Evolutionary conservation across 2,888 invertebrate species (phyloP).

Genomic region (Zonitis immaculata): DNA sequence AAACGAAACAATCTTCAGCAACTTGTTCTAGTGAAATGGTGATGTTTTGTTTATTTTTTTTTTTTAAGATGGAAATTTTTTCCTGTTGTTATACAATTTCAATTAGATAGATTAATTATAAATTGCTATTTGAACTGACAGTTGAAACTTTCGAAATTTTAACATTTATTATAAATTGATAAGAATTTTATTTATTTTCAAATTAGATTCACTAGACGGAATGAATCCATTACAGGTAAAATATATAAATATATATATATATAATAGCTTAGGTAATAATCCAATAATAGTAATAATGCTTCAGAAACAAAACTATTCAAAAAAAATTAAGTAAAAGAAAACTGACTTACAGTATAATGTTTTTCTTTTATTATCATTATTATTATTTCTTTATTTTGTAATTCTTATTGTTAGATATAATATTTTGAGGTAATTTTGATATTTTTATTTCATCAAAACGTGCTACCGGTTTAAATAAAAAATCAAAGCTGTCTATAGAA

Average conservation of each 20-base stretch:
- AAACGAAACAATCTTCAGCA: not conserved
- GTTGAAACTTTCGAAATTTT: slow-evolving; percentile 25
- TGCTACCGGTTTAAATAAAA: not conserved
- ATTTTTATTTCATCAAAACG: not conserved
- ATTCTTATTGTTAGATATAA: not conserved
- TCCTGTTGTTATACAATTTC: slow-evolving; percentile 5
- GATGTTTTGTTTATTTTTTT: no score
- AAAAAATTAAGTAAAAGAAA: slow-evolving; percentile 8
- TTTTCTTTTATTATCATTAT: no score
- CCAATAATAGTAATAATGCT: no score
- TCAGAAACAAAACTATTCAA: slow-evolving; percentile 2
- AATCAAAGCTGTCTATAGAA: not conserved
- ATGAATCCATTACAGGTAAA: slow-evolving; percentile 2
- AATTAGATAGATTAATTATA: slow-evolving; percentile 10
- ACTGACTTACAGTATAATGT: slow-evolving; percentile 18
- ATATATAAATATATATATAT: not conserved
- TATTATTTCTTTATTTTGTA: no score
- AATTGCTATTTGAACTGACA: slow-evolving; percentile 24
- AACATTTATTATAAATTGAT: slow-evolving; percentile 18
- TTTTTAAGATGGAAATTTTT: no score
- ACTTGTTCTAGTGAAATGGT: slow-evolving; percentile 28
- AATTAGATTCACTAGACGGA: not conserved
- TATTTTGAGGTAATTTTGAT: not conserved
- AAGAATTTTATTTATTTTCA: not conserved
- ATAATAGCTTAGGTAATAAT: no score